Evolutionary conservation across 2,797 vertebrate genomes (phyloP), one percentile per base, ranked within the genome.

Genomic region (Masticophis lateralis): DNA sequence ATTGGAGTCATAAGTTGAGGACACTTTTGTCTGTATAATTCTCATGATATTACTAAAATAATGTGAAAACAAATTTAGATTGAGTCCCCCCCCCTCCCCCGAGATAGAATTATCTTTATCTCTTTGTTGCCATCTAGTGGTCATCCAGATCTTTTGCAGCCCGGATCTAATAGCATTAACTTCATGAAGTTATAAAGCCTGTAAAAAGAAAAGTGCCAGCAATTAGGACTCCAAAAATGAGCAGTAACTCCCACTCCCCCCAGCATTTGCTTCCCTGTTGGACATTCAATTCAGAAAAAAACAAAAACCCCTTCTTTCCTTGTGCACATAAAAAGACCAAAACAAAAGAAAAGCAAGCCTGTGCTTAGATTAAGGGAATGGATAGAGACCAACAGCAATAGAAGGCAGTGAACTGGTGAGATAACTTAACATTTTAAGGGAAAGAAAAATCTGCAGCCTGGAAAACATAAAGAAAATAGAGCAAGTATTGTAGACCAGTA

Each of bases 351-450:
- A 91, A 55, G 56, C 63, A 69, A n/a, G 5, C 28, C 51, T 90
- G 89, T 56, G 79, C 91, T 93, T 88, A 88, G 90, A 63, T 79
- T 92, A 90, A 43, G 0, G 0, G 5, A 37, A 14, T 0, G 0
- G 56, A 28, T 61, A 27, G 25, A 87, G 27, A 66, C 87, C 60
- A 92, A 6, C 25, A 60, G 51, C 53, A 27, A 53, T 37, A 43
- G 83, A 61, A 43, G 90, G 69, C 83, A 86, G n/a, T 20, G 37
- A 51, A 69, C 87, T 87, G 88, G 59, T 83, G 93, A 95, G 92
- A 95, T 95, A 95, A 90, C 91, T 88, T 37, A 95, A 32, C 3
- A 93, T 87, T 91, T 16, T 10, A 51, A 90, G 74, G 90, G 59
- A 90, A 91, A n/a, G 56, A 28, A 74, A 53, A 9, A 61, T n/a